phyloP scores from a whole-genome alignment of 2,888 invertebrate species.

The Globia sparganii region DNA sequence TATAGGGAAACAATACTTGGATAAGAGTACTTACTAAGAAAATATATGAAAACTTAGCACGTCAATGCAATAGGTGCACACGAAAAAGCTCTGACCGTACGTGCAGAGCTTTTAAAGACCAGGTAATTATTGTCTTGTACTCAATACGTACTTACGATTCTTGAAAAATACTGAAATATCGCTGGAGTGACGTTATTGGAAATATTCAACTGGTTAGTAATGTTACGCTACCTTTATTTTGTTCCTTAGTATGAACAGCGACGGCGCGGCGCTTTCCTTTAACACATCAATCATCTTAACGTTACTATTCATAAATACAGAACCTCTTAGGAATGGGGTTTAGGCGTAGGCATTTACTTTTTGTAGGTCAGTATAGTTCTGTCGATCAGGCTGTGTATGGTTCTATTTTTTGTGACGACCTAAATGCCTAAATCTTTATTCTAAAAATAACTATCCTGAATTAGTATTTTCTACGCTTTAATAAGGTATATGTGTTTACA shows the following conservation, averaged over 20 bases:
- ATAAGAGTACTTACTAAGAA: neutral
- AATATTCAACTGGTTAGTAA: constrained; percentile 19
- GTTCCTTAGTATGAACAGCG: neutral
- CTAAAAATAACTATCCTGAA: neutral
- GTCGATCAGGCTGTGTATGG: neutral
- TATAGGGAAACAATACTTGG: neutral
- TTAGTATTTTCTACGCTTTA: neutral
- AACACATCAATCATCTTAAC: constrained; percentile 22
- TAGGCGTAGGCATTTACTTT: neutral
- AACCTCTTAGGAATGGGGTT: neutral
- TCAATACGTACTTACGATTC: constrained; percentile 7
- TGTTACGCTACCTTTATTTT: neutral
- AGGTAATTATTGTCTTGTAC: neutral
- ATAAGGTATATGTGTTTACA: neutral
- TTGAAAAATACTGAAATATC: constrained; percentile 21
- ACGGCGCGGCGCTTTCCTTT: neutral
- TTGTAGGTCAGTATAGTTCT: neutral
- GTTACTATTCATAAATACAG: neutral
- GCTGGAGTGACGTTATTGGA: neutral
- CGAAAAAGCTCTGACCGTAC: too few species aligned
- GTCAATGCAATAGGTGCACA: neutral
- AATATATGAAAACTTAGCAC: neutral
- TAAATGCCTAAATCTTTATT: constrained; percentile 1
- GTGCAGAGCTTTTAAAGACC: neutral
- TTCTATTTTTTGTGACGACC: neutral